A percentile compares a stretch with the other conserved stretches of the same genome.
Conservation (phyloP, 1,140 invertebrate species). For the Penaeus indicus region DNA sequence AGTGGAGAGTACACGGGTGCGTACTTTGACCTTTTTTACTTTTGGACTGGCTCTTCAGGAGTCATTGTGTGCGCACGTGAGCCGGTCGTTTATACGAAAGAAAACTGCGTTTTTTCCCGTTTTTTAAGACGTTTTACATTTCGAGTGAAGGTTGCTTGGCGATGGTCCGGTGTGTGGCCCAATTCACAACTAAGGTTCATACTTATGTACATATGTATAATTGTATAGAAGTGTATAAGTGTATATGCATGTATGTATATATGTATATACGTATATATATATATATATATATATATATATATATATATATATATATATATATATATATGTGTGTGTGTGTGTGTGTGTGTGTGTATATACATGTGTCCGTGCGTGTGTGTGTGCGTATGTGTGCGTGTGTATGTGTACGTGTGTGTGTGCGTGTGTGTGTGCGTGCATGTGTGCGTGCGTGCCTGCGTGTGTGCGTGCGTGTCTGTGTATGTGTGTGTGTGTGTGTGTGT, state of each 20-base stretch:
- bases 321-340: background rate
- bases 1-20: no score
- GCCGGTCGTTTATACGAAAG: no score
- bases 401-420: background rate
- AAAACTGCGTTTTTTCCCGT: no score
- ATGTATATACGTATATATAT: background rate
- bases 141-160: no score
- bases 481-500: background rate
- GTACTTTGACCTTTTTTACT: no score
- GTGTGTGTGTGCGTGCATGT: background rate
- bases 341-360: background rate
- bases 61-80: no score
- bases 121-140: no score
- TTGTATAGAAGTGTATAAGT: slow-evolving; percentile 21
- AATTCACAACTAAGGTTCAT: background rate
- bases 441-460: background rate
- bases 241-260: slow-evolving; percentile 29
- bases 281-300: background rate
- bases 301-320: background rate
- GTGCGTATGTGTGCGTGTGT: background rate
- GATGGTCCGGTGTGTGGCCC: no score
- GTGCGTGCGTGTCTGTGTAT: background rate
- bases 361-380: background rate
- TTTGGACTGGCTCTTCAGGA: no score
- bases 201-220: background rate